Base-by-base conservation (phyloP, 2,797 vertebrate genomes). In the Ptychadena robeensis region DNA sequence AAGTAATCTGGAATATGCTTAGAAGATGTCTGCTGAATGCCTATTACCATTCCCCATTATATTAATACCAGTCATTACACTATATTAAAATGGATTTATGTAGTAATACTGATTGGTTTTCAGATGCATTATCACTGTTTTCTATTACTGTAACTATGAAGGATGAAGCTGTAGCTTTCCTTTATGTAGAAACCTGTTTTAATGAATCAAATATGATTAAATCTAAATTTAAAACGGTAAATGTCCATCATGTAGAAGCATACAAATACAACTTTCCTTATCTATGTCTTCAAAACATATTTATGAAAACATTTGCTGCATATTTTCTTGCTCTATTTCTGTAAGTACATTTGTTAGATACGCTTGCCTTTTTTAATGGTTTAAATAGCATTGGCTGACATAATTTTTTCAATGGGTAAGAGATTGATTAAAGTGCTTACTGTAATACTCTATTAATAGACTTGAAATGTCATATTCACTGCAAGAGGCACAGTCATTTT, bases 1-100 rank as follows among this genome's bases (percentile, higher is more conserved):
- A 77, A 73, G 86, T 87, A 89, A 85, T 80, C 86, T 88, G n/a
- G 87, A 90, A 89, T 85, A 89, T 87, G 87, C 80, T 87, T 81
- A 11, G 87, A 85, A 83, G 81, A 76, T 86, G 32, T 79, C 4
- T 68, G 48, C 8, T 28, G 31, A 79, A 79, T 67, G 75, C 44
- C 34, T 79, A 53, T 68, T 67, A 79, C 31, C 44, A 35, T 15
- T 25, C 66, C 32, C 6, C 8, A 59, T 57, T 25, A 67, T 7
- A 2, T 57, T 69, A 18, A 32, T 57, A 59, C 69, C 31, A 79
- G 53, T 37, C 48, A 32, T 68, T 3, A 44, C 14, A 63, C 2
- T 67, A 38, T 35, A 48, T 77, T 76, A 48, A 67, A 66, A 15
- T 67, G n/a, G 64, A 10, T 48, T 35, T 35, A 38, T 61, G 59